Percentiles rank a stretch among this genome's conserved stretches.
Conservation (phyloP, 2,888 invertebrate genomes). For the Horisme vitalbata region DNA sequence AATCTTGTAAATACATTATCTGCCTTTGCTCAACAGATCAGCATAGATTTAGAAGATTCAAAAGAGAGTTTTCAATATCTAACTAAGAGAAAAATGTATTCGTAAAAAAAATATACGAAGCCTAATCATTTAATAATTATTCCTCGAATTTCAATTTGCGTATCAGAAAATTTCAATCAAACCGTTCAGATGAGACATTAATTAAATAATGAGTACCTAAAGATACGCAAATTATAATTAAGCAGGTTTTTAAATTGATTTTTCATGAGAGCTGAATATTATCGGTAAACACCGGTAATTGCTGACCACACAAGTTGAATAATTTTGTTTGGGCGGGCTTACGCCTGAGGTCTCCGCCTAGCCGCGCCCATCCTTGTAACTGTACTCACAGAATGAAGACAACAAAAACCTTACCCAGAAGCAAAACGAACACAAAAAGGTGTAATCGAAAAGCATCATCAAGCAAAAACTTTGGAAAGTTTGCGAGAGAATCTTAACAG, state of each 20-base stretch:
- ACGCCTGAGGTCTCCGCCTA: slow-evolving; percentile 51
- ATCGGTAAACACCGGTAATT: slow-evolving; percentile 40
- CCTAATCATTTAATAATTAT: too few relatives aligned
- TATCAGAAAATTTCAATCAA: slow-evolving; percentile 11
- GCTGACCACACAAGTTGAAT: slow-evolving; percentile 62
- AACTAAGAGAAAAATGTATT: too few relatives aligned
- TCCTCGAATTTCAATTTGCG: not conserved
- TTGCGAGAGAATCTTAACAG: not conserved
- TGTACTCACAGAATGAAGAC: slow-evolving; percentile 33
- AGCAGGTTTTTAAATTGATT: slow-evolving; percentile 15
- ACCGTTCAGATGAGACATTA: slow-evolving; percentile 2
- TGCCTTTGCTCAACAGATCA: too few relatives aligned
- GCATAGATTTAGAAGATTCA: too few relatives aligned
- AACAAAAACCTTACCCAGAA: slow-evolving; percentile 15
- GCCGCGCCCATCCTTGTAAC: slow-evolving; percentile 47
- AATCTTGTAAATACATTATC: too few relatives aligned
- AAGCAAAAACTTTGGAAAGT: slow-evolving; percentile 10
- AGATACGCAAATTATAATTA: slow-evolving; percentile 7
- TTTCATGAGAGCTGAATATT: slow-evolving; percentile 23
- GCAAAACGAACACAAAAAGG: slow-evolving; percentile 12
- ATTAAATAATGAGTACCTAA: slow-evolving; percentile 12
- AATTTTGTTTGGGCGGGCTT: slow-evolving; percentile 51
- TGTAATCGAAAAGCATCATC: not conserved
- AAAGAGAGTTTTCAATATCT: too few relatives aligned
- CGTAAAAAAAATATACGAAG: too few relatives aligned